These are phyloP conservation scores for Caenorhabditis afra DNA, from an alignment of 2,888 invertebrate species.

Conservation along the genomic window DNA sequence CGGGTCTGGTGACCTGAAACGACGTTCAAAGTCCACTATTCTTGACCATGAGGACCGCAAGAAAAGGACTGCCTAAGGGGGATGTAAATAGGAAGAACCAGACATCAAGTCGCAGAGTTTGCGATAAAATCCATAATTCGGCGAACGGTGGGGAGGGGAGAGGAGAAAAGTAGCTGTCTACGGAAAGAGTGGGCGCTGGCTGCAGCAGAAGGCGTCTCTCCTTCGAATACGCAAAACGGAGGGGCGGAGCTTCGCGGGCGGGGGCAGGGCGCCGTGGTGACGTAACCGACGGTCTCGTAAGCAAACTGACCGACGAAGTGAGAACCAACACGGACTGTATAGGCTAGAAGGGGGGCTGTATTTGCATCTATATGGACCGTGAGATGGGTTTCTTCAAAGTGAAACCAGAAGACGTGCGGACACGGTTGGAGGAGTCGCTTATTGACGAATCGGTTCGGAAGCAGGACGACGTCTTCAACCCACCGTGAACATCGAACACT, in stretches of 20 bases:
- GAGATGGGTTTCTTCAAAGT: too few relatives aligned
- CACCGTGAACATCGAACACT: neutral
- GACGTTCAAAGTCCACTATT: slow-evolving; percentile 33
- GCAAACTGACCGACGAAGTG: slow-evolving; percentile 34
- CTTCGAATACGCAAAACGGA: slow-evolving; percentile 15
- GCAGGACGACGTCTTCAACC: neutral
- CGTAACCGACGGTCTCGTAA: slow-evolving; percentile 48
- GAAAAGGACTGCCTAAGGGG: neutral
- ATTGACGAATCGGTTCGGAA: neutral
- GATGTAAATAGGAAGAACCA: slow-evolving; percentile 22
- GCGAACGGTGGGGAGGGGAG: slow-evolving; percentile 28
- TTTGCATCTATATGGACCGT: slow-evolving; percentile 53
- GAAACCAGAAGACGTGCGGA: neutral
- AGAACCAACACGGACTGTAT: slow-evolving; percentile 21
- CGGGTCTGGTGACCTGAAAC: slow-evolving; percentile 35
- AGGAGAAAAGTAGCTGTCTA: slow-evolving; percentile 19
- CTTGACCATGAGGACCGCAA: slow-evolving; percentile 37
- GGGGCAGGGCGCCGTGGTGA: slow-evolving; percentile 16
- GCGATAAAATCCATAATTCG: slow-evolving; percentile 52
- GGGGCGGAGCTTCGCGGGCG: slow-evolving; percentile 18
- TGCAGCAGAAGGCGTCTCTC: slow-evolving; percentile 9
- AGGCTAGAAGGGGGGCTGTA: slow-evolving; percentile 50
- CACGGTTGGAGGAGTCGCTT: slow-evolving; percentile 29
- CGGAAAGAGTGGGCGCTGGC: neutral
- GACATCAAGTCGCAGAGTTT: slow-evolving; percentile 23